A percentile compares a stretch with the other conserved stretches of the same genome.
Conservation (phyloP, 2,113 vertebrate genomes). For the Lanius ludovicianus region DNA sequence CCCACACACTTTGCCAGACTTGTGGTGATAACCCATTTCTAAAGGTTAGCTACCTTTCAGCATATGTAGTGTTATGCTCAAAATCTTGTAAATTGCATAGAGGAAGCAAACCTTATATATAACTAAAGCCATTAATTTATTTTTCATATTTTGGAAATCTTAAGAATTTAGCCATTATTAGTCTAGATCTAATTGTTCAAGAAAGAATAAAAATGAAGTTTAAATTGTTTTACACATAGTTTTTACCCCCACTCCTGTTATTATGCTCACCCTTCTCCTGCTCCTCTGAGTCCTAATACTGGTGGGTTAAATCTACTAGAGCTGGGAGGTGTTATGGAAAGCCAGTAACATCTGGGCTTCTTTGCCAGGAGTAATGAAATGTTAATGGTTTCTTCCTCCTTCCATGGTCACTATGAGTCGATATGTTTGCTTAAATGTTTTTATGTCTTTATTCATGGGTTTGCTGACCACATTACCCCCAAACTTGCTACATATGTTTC, state of each 20-base stretch:
- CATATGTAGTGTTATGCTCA: neutral
- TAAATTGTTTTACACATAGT: neutral
- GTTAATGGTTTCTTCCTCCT: neutral
- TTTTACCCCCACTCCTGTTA: neutral
- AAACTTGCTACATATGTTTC: neutral
- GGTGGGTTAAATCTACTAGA: neutral
- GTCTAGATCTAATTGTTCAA: neutral
- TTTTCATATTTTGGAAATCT: neutral
- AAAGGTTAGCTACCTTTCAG: neutral
- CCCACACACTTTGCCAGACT: neutral
- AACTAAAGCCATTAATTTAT: neutral
- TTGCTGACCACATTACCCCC: neutral
- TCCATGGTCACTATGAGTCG: neutral
- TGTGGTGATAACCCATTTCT: neutral
- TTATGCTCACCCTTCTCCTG: neutral
- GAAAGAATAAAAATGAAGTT: neutral
- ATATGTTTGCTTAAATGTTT: neutral
- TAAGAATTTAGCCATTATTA: neutral
- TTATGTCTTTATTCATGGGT: neutral
- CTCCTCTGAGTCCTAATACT: neutral
- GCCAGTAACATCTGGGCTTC: neutral
- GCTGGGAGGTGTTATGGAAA: fast-evolving
- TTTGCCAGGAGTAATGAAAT: neutral
- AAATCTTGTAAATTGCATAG: neutral
- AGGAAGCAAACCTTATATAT: neutral